These are phyloP conservation scores for Orchestia grillus DNA, from an alignment of 1,140 invertebrate species.

Conservation along the genomic window DNA sequence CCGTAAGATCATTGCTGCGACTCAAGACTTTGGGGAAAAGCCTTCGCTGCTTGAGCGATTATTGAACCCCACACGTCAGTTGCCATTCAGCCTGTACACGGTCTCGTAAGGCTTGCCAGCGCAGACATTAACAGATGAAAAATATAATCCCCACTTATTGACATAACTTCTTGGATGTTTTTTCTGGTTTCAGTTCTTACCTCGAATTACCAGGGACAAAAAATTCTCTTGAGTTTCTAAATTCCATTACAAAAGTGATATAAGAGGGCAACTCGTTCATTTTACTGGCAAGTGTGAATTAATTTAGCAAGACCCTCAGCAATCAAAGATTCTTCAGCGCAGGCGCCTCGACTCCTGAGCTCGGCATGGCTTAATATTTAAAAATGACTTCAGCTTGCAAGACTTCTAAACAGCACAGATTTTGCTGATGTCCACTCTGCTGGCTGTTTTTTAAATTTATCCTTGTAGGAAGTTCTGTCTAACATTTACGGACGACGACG, in stretches of 20 bases:
- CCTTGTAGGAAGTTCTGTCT: not conserved
- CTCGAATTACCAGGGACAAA: not conserved
- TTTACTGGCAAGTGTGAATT: not conserved
- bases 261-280: not conserved
- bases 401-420: not conserved
- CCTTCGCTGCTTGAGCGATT: too few relatives aligned
- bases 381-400: not conserved
- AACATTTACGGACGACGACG: not conserved
- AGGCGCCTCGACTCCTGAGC: not conserved
- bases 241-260: not conserved
- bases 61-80: too few relatives aligned
- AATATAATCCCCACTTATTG: too few relatives aligned
- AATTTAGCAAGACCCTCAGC: not conserved
- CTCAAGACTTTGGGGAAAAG: too few relatives aligned
- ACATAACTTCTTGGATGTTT: too few relatives aligned
- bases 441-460: not conserved
- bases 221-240: not conserved
- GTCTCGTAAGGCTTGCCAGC: too few relatives aligned
- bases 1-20: too few relatives aligned
- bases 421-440: not conserved
- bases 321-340: not conserved
- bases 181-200: too few relatives aligned
- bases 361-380: not conserved
- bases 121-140: too few relatives aligned
- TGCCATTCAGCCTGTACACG: too few relatives aligned